phyloP scores from a whole-genome alignment of 2,888 invertebrate species.

The Acronicta leporina region DNA sequence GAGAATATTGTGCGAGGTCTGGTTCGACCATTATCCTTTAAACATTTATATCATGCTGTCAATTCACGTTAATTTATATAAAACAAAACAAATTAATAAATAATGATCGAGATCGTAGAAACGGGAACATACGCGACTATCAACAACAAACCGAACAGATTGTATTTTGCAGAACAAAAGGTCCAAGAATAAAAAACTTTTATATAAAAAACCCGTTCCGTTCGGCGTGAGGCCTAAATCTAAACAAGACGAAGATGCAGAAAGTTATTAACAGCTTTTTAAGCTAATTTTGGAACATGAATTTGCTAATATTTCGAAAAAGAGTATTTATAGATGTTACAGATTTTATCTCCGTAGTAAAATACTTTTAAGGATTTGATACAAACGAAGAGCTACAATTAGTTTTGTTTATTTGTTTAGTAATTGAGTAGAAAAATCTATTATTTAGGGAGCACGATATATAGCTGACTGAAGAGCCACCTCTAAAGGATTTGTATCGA shows the following conservation, averaged over 20 bases:
- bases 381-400: too few species aligned
- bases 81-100: constrained; percentile 42
- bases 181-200: neutral
- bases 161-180: constrained; percentile 7
- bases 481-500: too few species aligned
- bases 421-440: too few species aligned
- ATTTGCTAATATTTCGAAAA: neutral
- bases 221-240: neutral
- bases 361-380: too few species aligned
- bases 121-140: constrained; percentile 16
- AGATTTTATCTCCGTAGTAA: too few species aligned
- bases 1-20: constrained; percentile 33
- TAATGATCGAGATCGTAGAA: constrained; percentile 18
- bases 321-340: too few species aligned
- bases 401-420: too few species aligned
- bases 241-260: neutral
- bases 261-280: neutral
- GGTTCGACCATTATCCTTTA: constrained; percentile 36
- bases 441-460: too few species aligned
- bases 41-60: constrained; percentile 37
- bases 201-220: neutral
- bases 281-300: neutral
- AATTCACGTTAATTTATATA: constrained; percentile 27
- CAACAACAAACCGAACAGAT: constrained; percentile 28
- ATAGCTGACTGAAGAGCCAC: too few species aligned